A percentile compares a stretch with the other conserved stretches of the same genome.
phyloP scores from a whole-genome alignment of 2,113 vertebrate genomes.

The Platichthys flesus region DNA sequence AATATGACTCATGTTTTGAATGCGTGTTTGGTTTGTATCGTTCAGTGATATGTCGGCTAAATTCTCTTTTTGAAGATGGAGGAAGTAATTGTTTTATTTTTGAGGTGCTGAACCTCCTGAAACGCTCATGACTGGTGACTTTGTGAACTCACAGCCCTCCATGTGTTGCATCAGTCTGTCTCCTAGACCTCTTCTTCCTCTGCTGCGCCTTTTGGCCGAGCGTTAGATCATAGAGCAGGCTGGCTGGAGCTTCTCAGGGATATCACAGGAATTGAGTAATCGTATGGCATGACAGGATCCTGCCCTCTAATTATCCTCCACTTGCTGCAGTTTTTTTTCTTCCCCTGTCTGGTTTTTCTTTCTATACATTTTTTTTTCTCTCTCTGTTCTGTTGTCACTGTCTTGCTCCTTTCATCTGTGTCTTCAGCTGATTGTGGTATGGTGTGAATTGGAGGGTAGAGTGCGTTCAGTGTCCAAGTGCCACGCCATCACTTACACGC shows the following conservation, averaged over 20 bases:
- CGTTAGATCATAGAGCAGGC: conserved; percentile 77
- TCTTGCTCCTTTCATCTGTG: conserved; percentile 79
- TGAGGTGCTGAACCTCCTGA: neutral
- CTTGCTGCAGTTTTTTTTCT: conserved; percentile 26
- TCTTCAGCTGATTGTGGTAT: conserved; percentile 67
- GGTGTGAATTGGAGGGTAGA: conserved; percentile 77
- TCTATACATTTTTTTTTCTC: conserved; percentile 47
- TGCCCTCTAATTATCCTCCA: conserved; percentile 80
- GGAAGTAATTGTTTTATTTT: conserved; percentile 28
- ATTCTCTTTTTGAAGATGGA: conserved; percentile 23
- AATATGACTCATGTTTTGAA: conserved; percentile 68
- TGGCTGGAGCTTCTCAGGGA: conserved; percentile 63
- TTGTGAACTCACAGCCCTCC: conserved; percentile 34
- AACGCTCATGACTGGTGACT: conserved; percentile 34
- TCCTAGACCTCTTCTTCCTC: conserved; percentile 24
- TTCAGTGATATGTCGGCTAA: conserved; percentile 17
- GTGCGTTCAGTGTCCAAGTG: conserved; percentile 59
- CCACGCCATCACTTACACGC: conserved; percentile 66
- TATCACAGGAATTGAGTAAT: conserved; percentile 81
- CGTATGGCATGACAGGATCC: conserved; percentile 71
- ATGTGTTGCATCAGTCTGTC: neutral
- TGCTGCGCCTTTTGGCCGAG: conserved; percentile 49
- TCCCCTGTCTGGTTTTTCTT: conserved; percentile 37
- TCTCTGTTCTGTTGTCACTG: conserved; percentile 49
- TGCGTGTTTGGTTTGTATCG: conserved; percentile 41